These are phyloP conservation scores for Ophiodon elongatus DNA, from an alignment of 2,113 vertebrate genomes.

Conservation along the genomic window DNA sequence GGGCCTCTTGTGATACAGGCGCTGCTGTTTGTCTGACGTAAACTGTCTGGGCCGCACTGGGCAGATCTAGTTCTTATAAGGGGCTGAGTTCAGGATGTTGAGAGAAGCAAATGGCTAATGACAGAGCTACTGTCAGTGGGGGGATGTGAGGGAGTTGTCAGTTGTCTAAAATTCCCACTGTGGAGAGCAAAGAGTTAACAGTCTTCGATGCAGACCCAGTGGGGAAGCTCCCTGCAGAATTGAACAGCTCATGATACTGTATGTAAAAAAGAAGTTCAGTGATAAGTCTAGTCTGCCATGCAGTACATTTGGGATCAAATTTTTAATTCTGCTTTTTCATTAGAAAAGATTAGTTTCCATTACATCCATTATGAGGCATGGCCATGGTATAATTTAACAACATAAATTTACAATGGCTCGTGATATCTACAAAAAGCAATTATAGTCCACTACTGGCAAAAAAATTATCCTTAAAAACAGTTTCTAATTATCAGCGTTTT, in stretches of 20 bases:
- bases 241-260: constrained; percentile 73
- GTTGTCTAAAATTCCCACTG: constrained; percentile 29
- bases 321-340: constrained; percentile 80
- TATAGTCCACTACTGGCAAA: constrained; percentile 47
- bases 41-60: constrained; percentile 77
- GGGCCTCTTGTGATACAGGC: constrained; percentile 73
- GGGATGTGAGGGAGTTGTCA: constrained; percentile 16
- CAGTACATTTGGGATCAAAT: constrained; percentile 76
- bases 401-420: constrained; percentile 58
- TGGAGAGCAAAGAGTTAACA: constrained; percentile 73
- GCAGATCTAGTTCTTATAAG: constrained; percentile 74
- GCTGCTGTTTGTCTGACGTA: constrained; percentile 76
- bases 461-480: constrained; percentile 14
- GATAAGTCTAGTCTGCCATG: constrained; percentile 70
- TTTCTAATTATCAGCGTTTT: constrained; percentile 5
- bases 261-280: constrained; percentile 79
- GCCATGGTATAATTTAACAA: constrained; percentile 74
- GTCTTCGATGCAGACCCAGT: constrained; percentile 57
- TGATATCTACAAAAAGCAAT: constrained; percentile 66
- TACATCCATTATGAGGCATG: constrained; percentile 68
- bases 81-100: constrained; percentile 75
- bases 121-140: constrained; percentile 46
- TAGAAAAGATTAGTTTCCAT: constrained; percentile 81
- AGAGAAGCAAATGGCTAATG: constrained; percentile 61
- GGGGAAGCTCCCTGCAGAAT: constrained; percentile 76